Base-by-base conservation (phyloP, 2,888 invertebrate genomes). In the Ophioninae sp. region DNA sequence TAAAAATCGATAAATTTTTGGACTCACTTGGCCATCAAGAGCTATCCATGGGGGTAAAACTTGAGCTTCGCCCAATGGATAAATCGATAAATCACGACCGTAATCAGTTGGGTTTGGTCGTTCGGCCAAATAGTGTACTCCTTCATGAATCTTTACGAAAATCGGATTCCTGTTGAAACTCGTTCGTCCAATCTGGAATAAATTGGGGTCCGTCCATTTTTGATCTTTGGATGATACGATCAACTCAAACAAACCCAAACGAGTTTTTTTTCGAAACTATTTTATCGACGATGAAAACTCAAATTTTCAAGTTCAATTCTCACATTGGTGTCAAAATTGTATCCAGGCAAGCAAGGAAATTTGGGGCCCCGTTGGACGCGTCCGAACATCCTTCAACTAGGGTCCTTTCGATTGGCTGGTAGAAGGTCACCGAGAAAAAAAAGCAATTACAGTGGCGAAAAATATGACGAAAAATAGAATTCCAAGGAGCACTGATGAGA, bases 41-140 rank as follows among this genome's bases (percentile, higher is more conserved):
- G 96, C 96, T 76, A 98, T 94, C 98, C 98, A 98, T 0, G 97
- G 93, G 0, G 98, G 98, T 70, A 96, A 91, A 86, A 96, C 96
- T 0, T 95, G 95, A 0, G 95, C 96, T 90, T 96, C 96, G 86
- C 96, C 96, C 20, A 96, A 94, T 1, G 96, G 95, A 93, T 96
- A 97, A 69, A 96, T 91, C 0, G 96, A 96, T 0, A 96, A 96
- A 88, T 94, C 94, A 79, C 94, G 94, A 68, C 93, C 93, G 0
- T 95, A 95, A 82, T 95, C 95, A 82, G 95, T 94, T 30, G 95
- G 94, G 0, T 95, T 94, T 6, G 94, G 93, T 79, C 94, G 94
- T 85, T 96, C 96, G 0, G 94, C 94, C 64, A 96, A 93, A 89
- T 95, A 95, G 83, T 94, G 94, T 56, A 95, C 94, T 20, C 95